Evolutionary conservation across 2,797 vertebrate species (phyloP), one percentile per base, ranked within the genome.

Genomic region (Propithecus deckenii): DNA sequence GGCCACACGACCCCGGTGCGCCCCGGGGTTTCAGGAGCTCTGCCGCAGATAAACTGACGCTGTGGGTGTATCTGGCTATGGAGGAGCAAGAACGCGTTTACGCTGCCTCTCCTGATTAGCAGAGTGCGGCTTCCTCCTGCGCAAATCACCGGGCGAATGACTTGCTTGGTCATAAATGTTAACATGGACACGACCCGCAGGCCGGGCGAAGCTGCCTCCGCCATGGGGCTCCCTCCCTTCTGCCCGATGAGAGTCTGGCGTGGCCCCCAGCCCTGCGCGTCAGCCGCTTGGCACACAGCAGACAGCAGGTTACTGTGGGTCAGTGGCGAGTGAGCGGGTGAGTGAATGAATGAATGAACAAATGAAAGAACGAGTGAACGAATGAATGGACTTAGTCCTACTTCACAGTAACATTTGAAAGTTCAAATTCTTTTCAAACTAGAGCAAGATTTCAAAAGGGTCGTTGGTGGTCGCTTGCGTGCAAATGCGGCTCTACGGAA

Each of bases 401-500:
- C 20, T 14, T 80, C 87, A 43, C 43, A 28, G 41, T 10, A 46
- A 74, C 32, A 15, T 30, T 23, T 32, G 74, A 43, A 67, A n/a
- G 43, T n/a, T 84, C 25, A 15, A 13, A 48, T 79, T 80, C n/a
- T 61, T 89, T 61, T 43, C 72, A 43, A n/a, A 38, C 65, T 8
- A 38, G 63, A 83, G 46, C 35, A 14, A 69, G 50, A 2, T 52
- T 48, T 5, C 38, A 41, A 13, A 72, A 38, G 30, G 50, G 7
- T 32, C 5, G 9, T 4, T 43, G 20, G 7, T 1, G 63, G 30
- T 43, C 15, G 10, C 25, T 11, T 9, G 1, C 0, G 4, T 7
- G 4, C 17, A 9, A 55, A 14, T 63, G 55, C 52, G 89, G 72
- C 38, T 2, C 17, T 55, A 32, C 41, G 1, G 32, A 32, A 50